phyloP scores from a whole-genome alignment of 1,140 invertebrate species.

The Laodelphax striatellus region DNA sequence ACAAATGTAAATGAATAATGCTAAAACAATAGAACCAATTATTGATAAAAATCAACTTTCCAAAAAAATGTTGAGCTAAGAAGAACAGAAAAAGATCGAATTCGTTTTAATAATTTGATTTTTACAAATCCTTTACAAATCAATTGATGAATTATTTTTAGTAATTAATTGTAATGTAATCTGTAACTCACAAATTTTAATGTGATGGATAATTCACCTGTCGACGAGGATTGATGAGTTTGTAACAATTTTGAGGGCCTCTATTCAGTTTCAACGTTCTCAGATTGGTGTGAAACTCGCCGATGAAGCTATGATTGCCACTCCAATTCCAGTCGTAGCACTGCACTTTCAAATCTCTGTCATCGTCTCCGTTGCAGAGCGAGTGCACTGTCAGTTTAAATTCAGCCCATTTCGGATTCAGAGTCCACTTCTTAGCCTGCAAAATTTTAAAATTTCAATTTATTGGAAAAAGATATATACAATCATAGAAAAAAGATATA shows the following conservation, averaged over 20 bases:
- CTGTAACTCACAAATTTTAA: no score
- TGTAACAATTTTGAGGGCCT: not conserved
- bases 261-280: not conserved
- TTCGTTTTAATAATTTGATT: no score
- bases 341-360: conserved; percentile 33
- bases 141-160: no score
- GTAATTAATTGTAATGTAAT: no score
- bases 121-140: no score
- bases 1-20: no score
- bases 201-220: not conserved
- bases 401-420: conserved; percentile 43
- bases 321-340: conserved; percentile 28
- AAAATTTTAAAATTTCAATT: not conserved
- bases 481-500: no score
- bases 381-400: conserved; percentile 37
- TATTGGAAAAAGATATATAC: no score
- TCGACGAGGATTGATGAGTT: not conserved
- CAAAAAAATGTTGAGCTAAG: no score
- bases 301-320: conserved; percentile 24
- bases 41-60: no score
- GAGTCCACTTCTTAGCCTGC: conserved; percentile 37
- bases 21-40: no score
- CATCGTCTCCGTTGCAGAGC: conserved; percentile 46
- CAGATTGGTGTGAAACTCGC: not conserved
- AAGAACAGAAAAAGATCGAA: no score